Evolutionary conservation across 1,140 invertebrate species (phyloP).

Genomic region (Pseudobourletiella spinata): DNA sequence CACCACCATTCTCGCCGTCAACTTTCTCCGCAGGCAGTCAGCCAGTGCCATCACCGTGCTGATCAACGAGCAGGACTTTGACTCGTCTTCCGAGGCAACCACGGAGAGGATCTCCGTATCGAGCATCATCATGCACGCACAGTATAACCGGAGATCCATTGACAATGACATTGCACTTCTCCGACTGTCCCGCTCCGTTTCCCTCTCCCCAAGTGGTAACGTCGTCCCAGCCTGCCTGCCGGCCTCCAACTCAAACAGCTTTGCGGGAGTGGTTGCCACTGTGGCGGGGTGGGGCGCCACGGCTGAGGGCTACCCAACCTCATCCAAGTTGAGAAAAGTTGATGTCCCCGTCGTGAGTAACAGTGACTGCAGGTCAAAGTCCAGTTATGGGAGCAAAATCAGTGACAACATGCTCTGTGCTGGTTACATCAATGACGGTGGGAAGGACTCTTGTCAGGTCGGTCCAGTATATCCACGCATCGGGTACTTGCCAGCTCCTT

Average conservation of each 20-base stretch:
- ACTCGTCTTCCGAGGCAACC: not conserved
- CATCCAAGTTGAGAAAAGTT: constrained; percentile 32
- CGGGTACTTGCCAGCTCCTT: too few relatives aligned
- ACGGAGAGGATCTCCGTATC: not conserved
- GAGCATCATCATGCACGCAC: constrained; percentile 13
- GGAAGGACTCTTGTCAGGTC: constrained; percentile 72
- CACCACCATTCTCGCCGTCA: too few relatives aligned
- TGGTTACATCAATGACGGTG: constrained; percentile 60
- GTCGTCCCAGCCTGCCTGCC: constrained; percentile 27
- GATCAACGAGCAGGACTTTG: not conserved
- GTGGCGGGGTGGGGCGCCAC: constrained; percentile 53
- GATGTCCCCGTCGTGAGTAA: constrained; percentile 33
- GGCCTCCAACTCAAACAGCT: not conserved
- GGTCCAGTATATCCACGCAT: too few relatives aligned
- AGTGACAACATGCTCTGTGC: constrained; percentile 55
- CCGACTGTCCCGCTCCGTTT: not conserved
- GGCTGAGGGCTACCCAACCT: constrained; percentile 35
- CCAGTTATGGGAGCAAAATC: constrained; percentile 21
- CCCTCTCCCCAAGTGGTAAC: not conserved
- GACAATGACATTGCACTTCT: constrained; percentile 29
- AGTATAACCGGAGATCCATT: constrained; percentile 14
- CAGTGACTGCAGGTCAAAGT: constrained; percentile 22
- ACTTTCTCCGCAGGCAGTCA: not conserved
- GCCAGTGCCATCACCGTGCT: not conserved
- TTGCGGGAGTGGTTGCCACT: constrained; percentile 7